These are phyloP conservation scores for Mustelus asterias DNA, from an alignment of 2,113 vertebrate genomes.

Conservation along the genomic window DNA sequence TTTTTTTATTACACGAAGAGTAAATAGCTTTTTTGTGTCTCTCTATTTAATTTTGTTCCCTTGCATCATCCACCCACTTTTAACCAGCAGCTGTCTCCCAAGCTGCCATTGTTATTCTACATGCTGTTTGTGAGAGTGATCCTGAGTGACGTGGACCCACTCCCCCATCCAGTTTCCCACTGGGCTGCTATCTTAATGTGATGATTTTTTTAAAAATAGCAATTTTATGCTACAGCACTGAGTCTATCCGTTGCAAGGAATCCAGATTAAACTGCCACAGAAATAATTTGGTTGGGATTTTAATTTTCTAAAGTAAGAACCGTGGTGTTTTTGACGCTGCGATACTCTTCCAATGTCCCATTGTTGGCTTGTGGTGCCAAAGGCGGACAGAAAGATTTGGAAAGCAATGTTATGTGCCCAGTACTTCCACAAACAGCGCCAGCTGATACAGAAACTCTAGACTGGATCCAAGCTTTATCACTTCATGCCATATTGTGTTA, in stretches of 20 bases:
- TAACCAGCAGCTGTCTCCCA: not conserved
- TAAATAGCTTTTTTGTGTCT: not conserved
- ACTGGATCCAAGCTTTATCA: not conserved
- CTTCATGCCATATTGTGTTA: not conserved
- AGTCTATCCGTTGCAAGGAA: not conserved
- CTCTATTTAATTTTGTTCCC: not conserved
- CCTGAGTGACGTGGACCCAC: not conserved
- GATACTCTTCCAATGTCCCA: not conserved
- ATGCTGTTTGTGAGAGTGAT: not conserved
- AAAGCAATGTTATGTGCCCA: not conserved
- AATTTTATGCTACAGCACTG: not conserved
- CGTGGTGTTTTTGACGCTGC: not conserved
- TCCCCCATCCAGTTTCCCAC: not conserved
- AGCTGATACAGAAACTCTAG: not conserved
- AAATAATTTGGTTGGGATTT: not conserved
- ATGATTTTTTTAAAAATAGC: not conserved
- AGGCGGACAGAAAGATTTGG: not conserved
- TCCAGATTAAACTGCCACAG: not conserved
- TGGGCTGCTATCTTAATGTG: not conserved
- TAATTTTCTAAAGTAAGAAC: not conserved
- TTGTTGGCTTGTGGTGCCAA: not conserved
- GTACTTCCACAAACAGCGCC: not conserved
- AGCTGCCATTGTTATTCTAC: not conserved
- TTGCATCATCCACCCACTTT: not conserved
- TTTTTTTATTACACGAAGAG: not conserved